Base-by-base conservation (phyloP, 2,797 vertebrate species). In the Pelobates cultripes region DNA sequence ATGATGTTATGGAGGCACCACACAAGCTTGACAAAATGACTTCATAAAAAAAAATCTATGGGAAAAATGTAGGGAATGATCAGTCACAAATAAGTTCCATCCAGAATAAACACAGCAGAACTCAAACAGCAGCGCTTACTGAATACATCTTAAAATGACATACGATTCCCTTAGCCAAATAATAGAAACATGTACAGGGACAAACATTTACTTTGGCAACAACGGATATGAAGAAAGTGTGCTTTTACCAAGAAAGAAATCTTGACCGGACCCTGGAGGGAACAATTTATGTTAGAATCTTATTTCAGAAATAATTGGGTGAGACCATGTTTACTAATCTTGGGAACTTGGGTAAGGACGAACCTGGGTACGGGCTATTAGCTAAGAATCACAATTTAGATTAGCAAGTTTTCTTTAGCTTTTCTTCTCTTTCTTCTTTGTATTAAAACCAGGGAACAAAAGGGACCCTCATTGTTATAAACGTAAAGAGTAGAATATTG, bases 61-160 rank as follows among this genome's bases (percentile, higher is more conserved):
- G 89, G 90, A 91, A 92, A 93, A 91, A 94, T 91, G 90, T 89
- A 85, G 88, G 90, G 91, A 92, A 94, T 92, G 90, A 87, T 86
- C 90, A 90, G 89, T 89, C 85, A 86, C 87, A 88, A 89, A 84
- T 84, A 80, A 66, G 85, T 83, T 89, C 91, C 89, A 68, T 90
- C 92, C 90, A 92, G 90, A 87, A 90, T 90, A 94, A 94, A 93
- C 90, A 92, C 81, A 88, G 87, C 85, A 87, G 63, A 83, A 86
- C 84, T 88, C 88, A 92, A 89, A 88, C 82, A 87, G 84, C 70
- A 7, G 89, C 84, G 88, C 85, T 90, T 87, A 87, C 86, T 89
- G 86, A 75, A 84, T 85, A 3, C 84, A 71, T 90, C 87, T 91
- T 90, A 81, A 74, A 61, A 13, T 4, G 14, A 61, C 43, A 45